Evolutionary conservation across 2,888 invertebrate species (phyloP), one percentile per base, ranked within the genome.

Genomic region (Tenthredo notha): DNA sequence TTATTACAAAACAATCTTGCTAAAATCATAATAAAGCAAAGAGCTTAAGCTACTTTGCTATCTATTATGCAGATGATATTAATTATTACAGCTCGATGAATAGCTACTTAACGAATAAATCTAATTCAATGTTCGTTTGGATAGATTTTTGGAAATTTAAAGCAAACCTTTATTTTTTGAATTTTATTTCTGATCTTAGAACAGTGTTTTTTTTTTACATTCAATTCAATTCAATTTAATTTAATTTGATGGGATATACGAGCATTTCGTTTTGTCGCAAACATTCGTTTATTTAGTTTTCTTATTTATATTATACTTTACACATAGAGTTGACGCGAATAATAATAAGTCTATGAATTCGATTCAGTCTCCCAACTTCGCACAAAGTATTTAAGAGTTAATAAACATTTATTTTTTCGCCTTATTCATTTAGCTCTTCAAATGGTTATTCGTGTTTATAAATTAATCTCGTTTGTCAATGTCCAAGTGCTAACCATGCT

Each of bases 401-500:
- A 40, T 72, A 12, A n/a, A 72, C 37, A 40, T 72, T 72, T 40
- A 33, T 33, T 72, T 37, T 37, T 72, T 50, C 10, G 10, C 77
- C 40, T 50, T 77, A 77, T 77, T 77, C 40, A 47, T 50, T 21
- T 4, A 37, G 29, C 2, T 37, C 12, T 18, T 77, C 43, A 18
- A 65, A 77, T 43, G 67, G 37, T 37, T 84, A 58, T 78, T 84
- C 78, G 43, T 85, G 77, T 18, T 78, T 84, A 61, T 61, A 61
- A 61, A 61, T 21, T 61, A 21, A 21, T 61, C 61, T 12, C n/a
- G n/a, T 25, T 61, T 61, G n/a, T 54, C 61, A 25, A 61, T 61
- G 61, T 61, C 25, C 12, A 61, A 25, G 25, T 25, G 25, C 12
- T 61, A 61, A 25, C 12, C 12, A 25, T 12, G 61, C 21, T 61